Conservation (phyloP, 2,888 invertebrate species). For the Euclidia mi region DNA sequence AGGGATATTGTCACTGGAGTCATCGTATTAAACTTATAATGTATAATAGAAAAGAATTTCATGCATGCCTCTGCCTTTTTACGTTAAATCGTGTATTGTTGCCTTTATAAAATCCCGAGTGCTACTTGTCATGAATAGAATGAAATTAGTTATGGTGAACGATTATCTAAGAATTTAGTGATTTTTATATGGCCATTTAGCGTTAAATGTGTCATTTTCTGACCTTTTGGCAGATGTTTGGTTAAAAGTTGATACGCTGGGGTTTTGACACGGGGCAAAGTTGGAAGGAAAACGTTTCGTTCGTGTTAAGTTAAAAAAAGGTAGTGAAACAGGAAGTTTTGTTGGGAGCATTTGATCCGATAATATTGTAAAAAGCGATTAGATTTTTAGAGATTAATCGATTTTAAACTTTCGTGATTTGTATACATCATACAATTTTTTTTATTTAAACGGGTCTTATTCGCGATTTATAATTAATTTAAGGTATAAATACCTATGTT, state of each 20-base stretch:
- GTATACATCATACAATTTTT: too few species aligned
- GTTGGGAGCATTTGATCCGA: background rate
- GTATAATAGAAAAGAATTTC: conserved; percentile 78
- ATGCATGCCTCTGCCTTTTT: conserved; percentile 80
- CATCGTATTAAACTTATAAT: conserved; percentile 79
- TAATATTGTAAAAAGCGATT: conserved; percentile 2
- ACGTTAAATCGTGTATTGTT: conserved; percentile 72
- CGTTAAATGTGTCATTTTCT: conserved; percentile 44
- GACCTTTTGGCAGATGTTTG: conserved; percentile 57
- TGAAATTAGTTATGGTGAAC: conserved; percentile 80
- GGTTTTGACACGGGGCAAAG: conserved; percentile 39
- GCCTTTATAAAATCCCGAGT: conserved; percentile 63
- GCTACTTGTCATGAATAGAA: conserved; percentile 76
- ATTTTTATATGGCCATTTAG: conserved; percentile 66
- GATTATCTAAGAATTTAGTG: conserved; percentile 67
- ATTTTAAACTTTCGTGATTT: too few species aligned
- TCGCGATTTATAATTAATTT: too few species aligned
- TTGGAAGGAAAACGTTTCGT: background rate
- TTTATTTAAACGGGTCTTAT: too few species aligned
- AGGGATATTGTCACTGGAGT: conserved; percentile 67
- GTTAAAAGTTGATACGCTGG: conserved; percentile 33
- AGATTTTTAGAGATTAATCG: background rate
- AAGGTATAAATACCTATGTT: too few species aligned
- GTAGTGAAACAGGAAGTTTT: conserved; percentile 9
- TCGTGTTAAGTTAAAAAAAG: background rate